Evolutionary conservation across 2,888 invertebrate species (phyloP), one percentile per base, ranked within the genome.

Genomic region (Molorchus minor): DNA sequence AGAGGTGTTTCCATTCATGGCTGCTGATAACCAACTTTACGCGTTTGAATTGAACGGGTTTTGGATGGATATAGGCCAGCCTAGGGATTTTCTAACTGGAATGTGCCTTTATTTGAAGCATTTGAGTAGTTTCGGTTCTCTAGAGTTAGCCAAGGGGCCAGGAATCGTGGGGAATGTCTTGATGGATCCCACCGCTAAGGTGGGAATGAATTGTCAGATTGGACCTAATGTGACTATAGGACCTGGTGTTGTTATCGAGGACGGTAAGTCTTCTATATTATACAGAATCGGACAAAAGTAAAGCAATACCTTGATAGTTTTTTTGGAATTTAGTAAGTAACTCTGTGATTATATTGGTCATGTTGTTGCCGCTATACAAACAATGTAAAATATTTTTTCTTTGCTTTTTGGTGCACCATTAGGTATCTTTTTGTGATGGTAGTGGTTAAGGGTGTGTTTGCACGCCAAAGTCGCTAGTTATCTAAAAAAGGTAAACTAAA

Each of bases 31-130:
- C 0, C 84, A 98, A 73, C 83, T 99, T 25, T 96, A 87, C 81
- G 98, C 98, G 0, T 93, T 94, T 87, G 97, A 98, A 74, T 82
- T 98, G 41, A 85, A 91, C 77, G 97, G 98, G 0, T 99, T 98
- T 80, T 99, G 99, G 99, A 99, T 99, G 99, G 99, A 99, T 81
- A 96, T 99, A 55, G 99, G 99, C 2, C 98, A 99, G 76, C 99
- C 99, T 0, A 96, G 94, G 83, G 99, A 99, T 81, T 99, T 98
- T 79, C 84, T 99, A 43, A 96, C 92, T 71, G 92, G 97, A 64
- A 97, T 96, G 96, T 95, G 96, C 75, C 82, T 97, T 67, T 98
- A 96, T 78, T 83, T 96, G 33, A 89, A 88, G 43, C 92, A 92
- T 55, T 77, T 96, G 52, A 87, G 92, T 20, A 89, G 92, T 74